Percentiles rank a stretch among this genome's conserved stretches.
These are phyloP conservation scores for Montipora capricornis DNA, from an alignment of 64 coral and sea anemone species.

Conservation along the genomic window DNA sequence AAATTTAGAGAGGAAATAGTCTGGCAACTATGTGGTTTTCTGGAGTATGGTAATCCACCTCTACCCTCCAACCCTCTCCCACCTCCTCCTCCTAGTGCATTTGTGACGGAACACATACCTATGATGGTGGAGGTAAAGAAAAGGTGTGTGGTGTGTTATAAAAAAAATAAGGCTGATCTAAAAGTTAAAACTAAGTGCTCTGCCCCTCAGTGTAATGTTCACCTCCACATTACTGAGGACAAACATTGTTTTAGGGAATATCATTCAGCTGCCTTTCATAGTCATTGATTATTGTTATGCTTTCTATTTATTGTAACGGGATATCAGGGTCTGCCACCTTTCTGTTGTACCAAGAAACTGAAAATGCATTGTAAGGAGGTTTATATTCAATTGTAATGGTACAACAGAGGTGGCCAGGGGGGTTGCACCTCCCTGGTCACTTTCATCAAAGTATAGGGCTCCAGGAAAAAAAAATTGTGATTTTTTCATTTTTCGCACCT, in stretches of 20 bases:
- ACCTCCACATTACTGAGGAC: conserved; percentile 46
- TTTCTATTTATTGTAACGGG: background rate
- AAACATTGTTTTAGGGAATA: conserved; percentile 62
- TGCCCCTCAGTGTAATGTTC: conserved; percentile 71
- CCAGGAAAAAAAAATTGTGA: no score
- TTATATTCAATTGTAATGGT: no score
- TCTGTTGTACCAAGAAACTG: no score
- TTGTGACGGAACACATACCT: conserved; percentile 65
- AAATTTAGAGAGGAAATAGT: conserved; percentile 66
- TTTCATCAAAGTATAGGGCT: no score
- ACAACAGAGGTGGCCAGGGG: no score
- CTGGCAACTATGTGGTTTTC: conserved; percentile 53
- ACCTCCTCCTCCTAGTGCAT: background rate
- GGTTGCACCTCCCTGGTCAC: no score
- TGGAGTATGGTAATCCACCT: conserved; percentile 54
- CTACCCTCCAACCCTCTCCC: background rate
- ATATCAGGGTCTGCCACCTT: no score
- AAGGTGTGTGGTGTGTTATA: conserved; percentile 84
- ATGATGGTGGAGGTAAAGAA: conserved; percentile 27
- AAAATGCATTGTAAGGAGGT: no score
- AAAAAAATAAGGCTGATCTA: conserved; percentile 52
- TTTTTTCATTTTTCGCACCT: no score
- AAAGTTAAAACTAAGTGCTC: conserved; percentile 66
- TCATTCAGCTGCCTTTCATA: conserved; percentile 60
- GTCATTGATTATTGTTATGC: background rate